A percentile compares a stretch with the other conserved stretches of the same genome.
These are phyloP conservation scores for Neodontobutis hainanensis DNA, from an alignment of 2,113 vertebrate species.

Conservation along the genomic window DNA sequence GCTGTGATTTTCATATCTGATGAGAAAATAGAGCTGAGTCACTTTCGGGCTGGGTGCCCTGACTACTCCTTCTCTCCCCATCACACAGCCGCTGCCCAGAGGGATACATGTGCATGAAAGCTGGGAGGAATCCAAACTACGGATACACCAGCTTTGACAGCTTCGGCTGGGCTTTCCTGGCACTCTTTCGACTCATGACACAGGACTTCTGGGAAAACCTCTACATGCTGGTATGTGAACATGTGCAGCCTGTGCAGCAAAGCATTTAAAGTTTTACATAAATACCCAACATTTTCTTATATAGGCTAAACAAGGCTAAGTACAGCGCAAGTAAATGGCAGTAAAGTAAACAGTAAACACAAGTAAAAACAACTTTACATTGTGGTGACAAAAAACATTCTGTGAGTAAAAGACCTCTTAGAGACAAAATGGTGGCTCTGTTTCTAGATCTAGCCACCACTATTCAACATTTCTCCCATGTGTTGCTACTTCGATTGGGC, in stretches of 20 bases:
- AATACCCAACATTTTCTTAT: too few relatives aligned
- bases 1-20: constrained; percentile 35
- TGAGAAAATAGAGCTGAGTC: constrained; percentile 44
- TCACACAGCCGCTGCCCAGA: constrained; percentile 90
- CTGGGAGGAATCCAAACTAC: constrained; percentile 96
- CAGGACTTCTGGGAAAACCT: constrained; percentile 99
- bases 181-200: constrained; percentile 99
- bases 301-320: too few relatives aligned
- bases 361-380: too few relatives aligned
- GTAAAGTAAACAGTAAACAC: too few relatives aligned
- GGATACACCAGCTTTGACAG: constrained; percentile 99
- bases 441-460: neutral
- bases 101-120: constrained; percentile 97
- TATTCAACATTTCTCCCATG: neutral
- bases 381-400: too few relatives aligned
- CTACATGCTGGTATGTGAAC: constrained; percentile 87
- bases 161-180: constrained; percentile 98
- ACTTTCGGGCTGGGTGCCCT: constrained; percentile 28
- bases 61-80: constrained; percentile 1
- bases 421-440: constrained; percentile 18
- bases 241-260: rapidly evolving
- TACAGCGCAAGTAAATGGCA: too few relatives aligned
- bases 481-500: neutral
- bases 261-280: neutral
- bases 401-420: neutral